phyloP scores from a whole-genome alignment of 2,797 vertebrate genomes.

The Halcyon chelicuti region DNA sequence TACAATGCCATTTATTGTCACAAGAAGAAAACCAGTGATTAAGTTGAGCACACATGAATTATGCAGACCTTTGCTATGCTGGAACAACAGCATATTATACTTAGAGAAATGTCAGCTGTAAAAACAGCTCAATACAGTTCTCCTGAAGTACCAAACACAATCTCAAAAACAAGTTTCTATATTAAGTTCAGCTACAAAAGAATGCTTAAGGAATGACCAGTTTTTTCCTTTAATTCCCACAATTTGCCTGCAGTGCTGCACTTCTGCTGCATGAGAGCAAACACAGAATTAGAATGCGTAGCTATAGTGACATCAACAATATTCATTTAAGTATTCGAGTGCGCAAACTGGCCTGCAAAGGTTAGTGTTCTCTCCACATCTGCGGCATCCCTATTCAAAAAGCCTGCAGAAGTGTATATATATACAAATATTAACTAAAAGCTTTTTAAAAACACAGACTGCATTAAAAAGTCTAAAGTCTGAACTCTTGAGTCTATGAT shows the following conservation, averaged over 20 bases:
- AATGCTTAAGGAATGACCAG: not conserved
- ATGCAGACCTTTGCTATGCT: constrained; percentile 54
- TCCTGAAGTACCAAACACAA: constrained; percentile 5
- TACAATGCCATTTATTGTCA: constrained; percentile 58
- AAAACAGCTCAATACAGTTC: constrained; percentile 26
- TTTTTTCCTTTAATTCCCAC: not conserved
- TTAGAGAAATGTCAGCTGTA: constrained; percentile 48
- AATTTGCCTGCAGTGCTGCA: not conserved
- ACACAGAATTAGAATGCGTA: not conserved
- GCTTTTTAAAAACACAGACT: not conserved
- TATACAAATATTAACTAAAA: not conserved
- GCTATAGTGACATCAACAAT: not conserved
- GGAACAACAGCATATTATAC: not conserved
- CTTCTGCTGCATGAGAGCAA: not conserved
- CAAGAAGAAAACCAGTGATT: constrained; percentile 54
- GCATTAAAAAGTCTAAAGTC: not conserved
- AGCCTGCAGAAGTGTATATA: not conserved
- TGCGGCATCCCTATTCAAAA: not conserved
- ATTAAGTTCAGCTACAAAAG: not conserved
- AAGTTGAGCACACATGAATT: constrained; percentile 43
- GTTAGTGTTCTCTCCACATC: not conserved
- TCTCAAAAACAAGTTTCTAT: not conserved
- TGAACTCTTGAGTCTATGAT: not conserved
- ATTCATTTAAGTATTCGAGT: not conserved
- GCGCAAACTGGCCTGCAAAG: not conserved